Base-by-base conservation (phyloP, 1,140 invertebrate species). In the Leptinotarsa defecta region DNA sequence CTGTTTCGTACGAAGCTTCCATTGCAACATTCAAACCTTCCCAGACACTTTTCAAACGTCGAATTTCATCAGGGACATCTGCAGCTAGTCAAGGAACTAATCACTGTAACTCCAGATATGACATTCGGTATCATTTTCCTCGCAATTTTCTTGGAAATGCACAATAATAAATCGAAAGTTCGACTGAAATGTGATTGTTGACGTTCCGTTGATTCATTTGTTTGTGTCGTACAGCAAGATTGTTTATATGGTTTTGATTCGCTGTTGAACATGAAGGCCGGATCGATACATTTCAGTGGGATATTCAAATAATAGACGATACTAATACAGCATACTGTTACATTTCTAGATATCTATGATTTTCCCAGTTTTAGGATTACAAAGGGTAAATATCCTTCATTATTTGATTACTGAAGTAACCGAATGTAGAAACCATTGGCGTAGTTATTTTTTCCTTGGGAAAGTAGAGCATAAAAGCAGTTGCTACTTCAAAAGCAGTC, bases 11-110 rank as follows among this genome's bases (percentile, higher is more conserved):
- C 2, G 52, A 17, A 57, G 52, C 1, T 57, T 57, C 52, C 52
- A 57, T 57, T 19, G n/a, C 52, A 57, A 57, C 5, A 57, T 15
- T 57, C 15, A 57, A 17, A 57, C n/a, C n/a, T 57, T 57, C 52
- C 52, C 52, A 19, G 52, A 57, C 52, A 17, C 13, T 57, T 57
- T 68, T 68, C 65, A 43, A 13, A 68, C 3, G 20, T 68, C 65
- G 24, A n/a, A 24, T 27, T 17, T 13, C 13, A 68, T 68, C 65
- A 68, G 17, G 65, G 65, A 68, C 65, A 24, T 68, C 65, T 68
- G 65, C 65, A 27, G 65, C 43, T 8, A 22, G 65, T 34, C 65
- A 68, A 43, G 43, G 65, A 68, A 68, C 65, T 68, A 68, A 19
- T 24, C 43, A 68, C 4, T 68, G 52, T 24, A n/a, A 43, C 27